These are phyloP conservation scores for Spodoptera picta DNA, from an alignment of 2,888 invertebrate genomes.

Conservation along the genomic window DNA sequence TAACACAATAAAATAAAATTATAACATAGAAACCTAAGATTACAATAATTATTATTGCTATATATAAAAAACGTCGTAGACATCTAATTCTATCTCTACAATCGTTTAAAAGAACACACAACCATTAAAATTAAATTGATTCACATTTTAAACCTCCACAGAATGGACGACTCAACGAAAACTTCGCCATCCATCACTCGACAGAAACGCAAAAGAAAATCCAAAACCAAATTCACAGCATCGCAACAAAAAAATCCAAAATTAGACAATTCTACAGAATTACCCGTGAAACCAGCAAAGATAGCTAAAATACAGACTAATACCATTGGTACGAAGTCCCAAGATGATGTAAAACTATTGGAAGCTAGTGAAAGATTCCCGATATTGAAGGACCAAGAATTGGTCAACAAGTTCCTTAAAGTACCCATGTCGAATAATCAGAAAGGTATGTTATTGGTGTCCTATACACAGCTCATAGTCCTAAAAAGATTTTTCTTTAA, in stretches of 20 bases:
- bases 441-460: slow-evolving; percentile 69
- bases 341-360: slow-evolving; percentile 6
- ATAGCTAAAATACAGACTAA: too few species aligned
- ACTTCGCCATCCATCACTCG: slow-evolving; percentile 1
- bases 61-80: too few species aligned
- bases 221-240: slow-evolving; percentile 27
- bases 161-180: slow-evolving; percentile 55
- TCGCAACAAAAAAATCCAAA: slow-evolving; percentile 55
- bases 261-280: slow-evolving; percentile 12
- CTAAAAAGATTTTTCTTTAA: too few species aligned
- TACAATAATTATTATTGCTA: too few species aligned
- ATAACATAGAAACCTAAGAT: too few species aligned
- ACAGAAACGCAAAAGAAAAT: slow-evolving; percentile 59
- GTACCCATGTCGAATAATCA: slow-evolving; percentile 80
- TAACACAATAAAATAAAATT: too few species aligned
- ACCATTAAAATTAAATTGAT: too few species aligned
- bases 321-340: background rate
- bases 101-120: too few species aligned
- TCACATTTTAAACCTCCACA: slow-evolving; percentile 15
- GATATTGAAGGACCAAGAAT: slow-evolving; percentile 69
- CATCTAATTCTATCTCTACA: too few species aligned
- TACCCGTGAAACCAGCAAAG: too few species aligned
- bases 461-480: too few species aligned
- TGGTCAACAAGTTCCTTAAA: slow-evolving; percentile 68
- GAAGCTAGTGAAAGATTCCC: slow-evolving; percentile 68